Conservation (phyloP, 2,888 invertebrate species). For the Andrena bicolor region DNA sequence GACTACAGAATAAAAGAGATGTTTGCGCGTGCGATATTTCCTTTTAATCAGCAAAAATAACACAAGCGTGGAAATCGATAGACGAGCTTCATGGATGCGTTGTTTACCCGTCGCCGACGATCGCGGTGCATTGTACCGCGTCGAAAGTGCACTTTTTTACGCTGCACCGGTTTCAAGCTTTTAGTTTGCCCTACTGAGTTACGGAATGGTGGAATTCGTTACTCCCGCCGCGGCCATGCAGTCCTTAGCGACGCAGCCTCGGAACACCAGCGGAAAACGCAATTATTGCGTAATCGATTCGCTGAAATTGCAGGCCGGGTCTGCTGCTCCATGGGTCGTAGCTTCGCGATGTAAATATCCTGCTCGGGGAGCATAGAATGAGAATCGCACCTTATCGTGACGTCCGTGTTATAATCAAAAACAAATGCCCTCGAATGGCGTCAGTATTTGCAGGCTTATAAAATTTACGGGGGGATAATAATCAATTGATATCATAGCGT, state of each 20-base stretch:
- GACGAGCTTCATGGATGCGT: slow-evolving; percentile 27
- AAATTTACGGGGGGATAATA: not conserved
- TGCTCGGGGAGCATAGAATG: not conserved
- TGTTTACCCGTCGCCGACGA: slow-evolving; percentile 32
- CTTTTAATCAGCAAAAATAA: slow-evolving; percentile 10
- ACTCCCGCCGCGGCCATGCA: slow-evolving; percentile 32
- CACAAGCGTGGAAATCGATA: slow-evolving; percentile 28
- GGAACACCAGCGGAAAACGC: not conserved
- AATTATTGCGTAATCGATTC: not conserved
- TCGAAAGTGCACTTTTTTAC: slow-evolving; percentile 58
- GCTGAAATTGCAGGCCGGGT: not conserved
- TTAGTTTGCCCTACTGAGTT: slow-evolving; percentile 63
- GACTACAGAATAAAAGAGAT: not conserved
- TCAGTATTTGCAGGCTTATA: slow-evolving; percentile 5
- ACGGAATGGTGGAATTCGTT: slow-evolving; percentile 59
- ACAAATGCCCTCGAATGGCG: not conserved
- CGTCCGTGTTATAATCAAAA: not conserved
- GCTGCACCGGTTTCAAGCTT: slow-evolving; percentile 61
- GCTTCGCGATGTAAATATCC: too few relatives aligned
- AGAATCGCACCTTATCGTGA: not conserved
- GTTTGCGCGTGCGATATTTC: not conserved
- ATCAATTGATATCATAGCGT: slow-evolving; percentile 16
- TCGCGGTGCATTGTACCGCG: slow-evolving; percentile 36
- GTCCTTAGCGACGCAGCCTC: not conserved
- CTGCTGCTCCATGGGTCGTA: slow-evolving; percentile 16